These are phyloP conservation scores for Thecocarcelia acutangulata DNA, from an alignment of 2,888 invertebrate genomes.

Conservation along the genomic window DNA sequence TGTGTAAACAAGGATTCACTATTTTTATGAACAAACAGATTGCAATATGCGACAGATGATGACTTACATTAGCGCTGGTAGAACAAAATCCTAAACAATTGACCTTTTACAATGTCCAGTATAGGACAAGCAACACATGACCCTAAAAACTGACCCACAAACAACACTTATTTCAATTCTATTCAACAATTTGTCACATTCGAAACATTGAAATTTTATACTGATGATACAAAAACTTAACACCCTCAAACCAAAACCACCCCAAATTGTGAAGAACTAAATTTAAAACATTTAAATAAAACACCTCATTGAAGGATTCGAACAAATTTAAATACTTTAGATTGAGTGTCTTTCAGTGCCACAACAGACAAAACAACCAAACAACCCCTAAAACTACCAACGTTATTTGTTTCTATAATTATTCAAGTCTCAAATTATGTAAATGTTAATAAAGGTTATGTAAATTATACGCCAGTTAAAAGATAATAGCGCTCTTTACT, in stretches of 20 bases:
- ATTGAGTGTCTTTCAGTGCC: conserved; percentile 8
- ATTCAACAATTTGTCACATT: conserved; percentile 59
- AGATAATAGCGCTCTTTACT: conserved; percentile 26
- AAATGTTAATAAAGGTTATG: conserved; percentile 68
- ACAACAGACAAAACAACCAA: conserved; percentile 50
- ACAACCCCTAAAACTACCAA: conserved; percentile 48
- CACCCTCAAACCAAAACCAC: conserved; percentile 55
- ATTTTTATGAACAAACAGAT: conserved; percentile 31
- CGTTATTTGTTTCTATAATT: conserved; percentile 7
- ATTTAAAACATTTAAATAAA: conserved; percentile 59
- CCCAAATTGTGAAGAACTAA: conserved; percentile 26
- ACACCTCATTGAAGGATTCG: conserved; percentile 59
- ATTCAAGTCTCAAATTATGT: conserved; percentile 30
- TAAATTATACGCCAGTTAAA: conserved; percentile 71
- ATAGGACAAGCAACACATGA: conserved; percentile 61
- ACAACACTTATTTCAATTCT: conserved; percentile 25
- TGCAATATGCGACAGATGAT: conserved; percentile 52
- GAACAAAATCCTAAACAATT: conserved; percentile 42
- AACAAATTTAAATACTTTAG: conserved; percentile 54
- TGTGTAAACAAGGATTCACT: conserved; percentile 31
- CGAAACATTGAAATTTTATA: conserved; percentile 25
- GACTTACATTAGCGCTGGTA: conserved; percentile 3
- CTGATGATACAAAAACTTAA: conserved; percentile 9
- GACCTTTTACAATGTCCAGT: conserved; percentile 45
- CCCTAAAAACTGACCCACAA: conserved; percentile 62